Percentiles rank a stretch among this genome's conserved stretches.
Conservation (phyloP, 2,888 invertebrate genomes). For the Alcis repandata region DNA sequence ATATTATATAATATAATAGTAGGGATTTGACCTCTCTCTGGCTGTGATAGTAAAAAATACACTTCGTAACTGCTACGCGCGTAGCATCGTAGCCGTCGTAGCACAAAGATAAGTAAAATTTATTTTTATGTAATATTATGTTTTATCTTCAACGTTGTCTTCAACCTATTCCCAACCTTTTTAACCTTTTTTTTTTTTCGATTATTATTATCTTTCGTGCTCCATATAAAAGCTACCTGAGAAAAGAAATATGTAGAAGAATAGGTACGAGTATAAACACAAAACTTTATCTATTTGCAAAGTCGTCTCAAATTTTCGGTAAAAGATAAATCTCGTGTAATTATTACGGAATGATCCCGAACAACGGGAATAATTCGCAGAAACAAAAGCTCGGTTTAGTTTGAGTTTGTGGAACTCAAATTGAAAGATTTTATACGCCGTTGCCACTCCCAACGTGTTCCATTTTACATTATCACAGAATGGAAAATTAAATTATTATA, state of each 20-base stretch:
- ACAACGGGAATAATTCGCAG: constrained; percentile 48
- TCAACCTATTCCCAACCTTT: no score
- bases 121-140: no score
- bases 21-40: no score
- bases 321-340: constrained; percentile 25
- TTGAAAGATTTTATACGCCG: constrained; percentile 30
- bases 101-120: neutral
- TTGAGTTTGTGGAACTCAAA: constrained; percentile 33
- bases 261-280: neutral
- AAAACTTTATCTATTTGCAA: neutral
- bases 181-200: no score
- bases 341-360: constrained; percentile 34
- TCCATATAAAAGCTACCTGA: no score
- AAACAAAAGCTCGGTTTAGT: constrained; percentile 41
- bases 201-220: no score
- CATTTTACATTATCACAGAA: constrained; percentile 18
- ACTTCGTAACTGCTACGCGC: neutral
- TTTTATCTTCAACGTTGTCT: no score
- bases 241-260: no score
- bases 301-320: constrained; percentile 17
- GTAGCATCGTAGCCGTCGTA: neutral
- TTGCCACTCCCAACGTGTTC: constrained; percentile 3
- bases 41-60: no score
- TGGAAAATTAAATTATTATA: no score
- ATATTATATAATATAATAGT: no score